Evolutionary conservation across 1,140 invertebrate species (phyloP), one percentile per base, ranked within the genome.

Genomic region (Drosophila nigrodunni): DNA sequence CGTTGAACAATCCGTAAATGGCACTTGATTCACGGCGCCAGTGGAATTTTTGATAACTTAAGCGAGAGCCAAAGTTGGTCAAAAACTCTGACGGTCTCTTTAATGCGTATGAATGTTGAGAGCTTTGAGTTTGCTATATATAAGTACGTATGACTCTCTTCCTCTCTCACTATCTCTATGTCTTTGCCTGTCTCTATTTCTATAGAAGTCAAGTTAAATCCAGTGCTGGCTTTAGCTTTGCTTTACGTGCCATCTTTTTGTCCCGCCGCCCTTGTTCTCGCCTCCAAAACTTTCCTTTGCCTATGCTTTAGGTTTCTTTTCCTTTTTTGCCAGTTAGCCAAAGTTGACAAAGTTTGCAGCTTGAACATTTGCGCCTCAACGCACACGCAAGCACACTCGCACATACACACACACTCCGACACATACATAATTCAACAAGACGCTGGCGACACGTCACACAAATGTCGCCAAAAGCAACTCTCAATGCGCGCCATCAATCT

Each of bases 11-110:
- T 88, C 85, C 89, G 85, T 88, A 89, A 88, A 89, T 89, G 85
- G 80, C 85, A 89, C 85, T 89, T 89, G 85, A 89, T 89, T 90
- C 81, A 90, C 81, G 88, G 80, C 80, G 85, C 86, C 89, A 89
- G 86, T 89, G 85, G 85, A 89, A 89, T 89, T 89, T 89, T 89
- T 89, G 85, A 89, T 89, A 89, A 89, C 85, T 89, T 89, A 89
- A 66, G 49, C 85, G 44, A 49, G 72, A 65, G 65, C 52, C 79
- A 87, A 87, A 89, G 67, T 89, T 89, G 85, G 85, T 78, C 85
- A 89, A 85, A 74, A 87, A 83, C 77, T 87, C 25, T 78, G 80
- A 73, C 74, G 78, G 81, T 78, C 80, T 85, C 85, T 89, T 88
- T 89, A 85, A 89, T 83, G 80, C 85, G 80, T 89, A 88, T 88